Evolutionary conservation across 1,140 invertebrate species (phyloP).

Genomic region (Venustaconcha ellipsiformis): DNA sequence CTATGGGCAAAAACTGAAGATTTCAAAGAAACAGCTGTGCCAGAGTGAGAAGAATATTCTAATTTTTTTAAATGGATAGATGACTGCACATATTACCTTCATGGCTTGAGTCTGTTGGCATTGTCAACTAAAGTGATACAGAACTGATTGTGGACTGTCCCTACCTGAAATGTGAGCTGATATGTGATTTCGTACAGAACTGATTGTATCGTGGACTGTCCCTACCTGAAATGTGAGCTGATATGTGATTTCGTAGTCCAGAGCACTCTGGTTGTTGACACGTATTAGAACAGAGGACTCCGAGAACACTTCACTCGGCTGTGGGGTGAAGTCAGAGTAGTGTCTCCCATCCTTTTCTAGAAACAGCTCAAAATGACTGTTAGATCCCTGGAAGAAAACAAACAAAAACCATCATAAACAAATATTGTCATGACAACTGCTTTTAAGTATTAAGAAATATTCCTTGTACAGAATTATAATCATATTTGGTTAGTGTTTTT

Average conservation of each 20-base stretch:
- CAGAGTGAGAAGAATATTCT: too few relatives aligned
- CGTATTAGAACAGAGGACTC: slow-evolving; percentile 92
- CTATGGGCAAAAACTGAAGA: too few relatives aligned
- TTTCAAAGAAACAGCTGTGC: too few relatives aligned
- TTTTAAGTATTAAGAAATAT: too few relatives aligned
- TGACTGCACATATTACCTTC: too few relatives aligned
- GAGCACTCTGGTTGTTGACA: slow-evolving; percentile 83
- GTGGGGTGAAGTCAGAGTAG: slow-evolving; percentile 86
- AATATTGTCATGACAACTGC: too few relatives aligned
- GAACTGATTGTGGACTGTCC: background rate
- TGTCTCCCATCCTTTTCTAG: slow-evolving; percentile 82
- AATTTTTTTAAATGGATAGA: too few relatives aligned
- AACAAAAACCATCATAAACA: background rate
- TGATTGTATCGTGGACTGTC: background rate
- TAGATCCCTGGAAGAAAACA: slow-evolving; percentile 78
- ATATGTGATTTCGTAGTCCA: slow-evolving; percentile 88
- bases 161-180: slow-evolving; percentile 75
- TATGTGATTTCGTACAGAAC: slow-evolving; percentile 82
- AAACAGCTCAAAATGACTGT: slow-evolving; percentile 90
- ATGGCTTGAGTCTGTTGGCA: too few relatives aligned
- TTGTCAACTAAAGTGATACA: too few relatives aligned
- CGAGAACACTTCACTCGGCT: slow-evolving; percentile 88
- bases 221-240: slow-evolving; percentile 75
- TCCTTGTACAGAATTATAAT: too few relatives aligned
- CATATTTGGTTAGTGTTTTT: too few relatives aligned